Base-by-base conservation (phyloP, 1,140 invertebrate genomes). In the Branchinecta lynchi region DNA sequence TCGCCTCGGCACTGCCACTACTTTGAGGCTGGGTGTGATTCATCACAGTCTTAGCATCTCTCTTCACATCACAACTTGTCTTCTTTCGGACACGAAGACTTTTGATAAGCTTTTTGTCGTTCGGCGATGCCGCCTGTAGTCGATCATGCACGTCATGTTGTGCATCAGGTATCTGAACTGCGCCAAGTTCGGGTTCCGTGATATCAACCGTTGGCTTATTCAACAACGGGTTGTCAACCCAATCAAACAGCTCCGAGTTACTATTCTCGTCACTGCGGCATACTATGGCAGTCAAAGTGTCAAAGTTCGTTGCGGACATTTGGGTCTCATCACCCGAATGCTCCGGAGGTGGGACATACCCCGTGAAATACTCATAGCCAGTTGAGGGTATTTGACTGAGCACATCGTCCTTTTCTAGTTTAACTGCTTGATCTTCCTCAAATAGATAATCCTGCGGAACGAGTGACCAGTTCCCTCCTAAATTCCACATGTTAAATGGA, bases 341-440 rank as follows among this genome's bases (percentile, higher is more conserved):
- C 17, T 60, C 51, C 17, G 51, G 51, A 60, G 51, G 51, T 6
- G 51, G 51, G 17, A 60, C 17, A 60, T 60, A 60, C 3, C 51
- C 51, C 51, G 51, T 60, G 17, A 60, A 60, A 60, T 60, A 60
- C 17, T 60, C 51, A 60, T 60, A 60, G 51, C 51, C 51, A 60
- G 12, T 15, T 20, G 51, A 15, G 51, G 51, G 51, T 15, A 60
- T 60, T 60, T 60, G 51, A 60, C 51, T 60, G 12, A 60, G 51
- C 17, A 60, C 51, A 60, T 60, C 51, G 12, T 60, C 12, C 51
- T 60, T 60, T 60, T 60, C 51, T 15, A 60, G 12, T 15, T 15
- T 60, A 12, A 12, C 12, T 60, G 51, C 12, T 20, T 60, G 51
- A 6, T 60, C 51, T 15, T 12, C 51, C 3, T 12, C 12, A 60